Evolutionary conservation across 2,888 invertebrate species (phyloP).

Genomic region (Cryptocheilus praepositus): DNA sequence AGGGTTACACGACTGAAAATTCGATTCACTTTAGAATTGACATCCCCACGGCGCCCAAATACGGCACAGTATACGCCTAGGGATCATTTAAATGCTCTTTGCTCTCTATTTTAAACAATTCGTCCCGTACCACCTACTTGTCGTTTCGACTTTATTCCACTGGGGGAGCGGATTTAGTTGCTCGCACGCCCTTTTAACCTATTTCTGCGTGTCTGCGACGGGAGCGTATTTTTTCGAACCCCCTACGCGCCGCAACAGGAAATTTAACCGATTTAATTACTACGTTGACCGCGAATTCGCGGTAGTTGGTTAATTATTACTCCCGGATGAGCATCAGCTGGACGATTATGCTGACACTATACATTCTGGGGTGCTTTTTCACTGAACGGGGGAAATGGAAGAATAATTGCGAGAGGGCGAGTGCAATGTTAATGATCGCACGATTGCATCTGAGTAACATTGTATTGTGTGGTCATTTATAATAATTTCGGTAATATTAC

Average conservation of each 20-base stretch:
- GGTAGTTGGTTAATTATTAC: too few species aligned
- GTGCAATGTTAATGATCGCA: too few species aligned
- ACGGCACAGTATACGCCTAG: constrained; percentile 49
- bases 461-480: too few species aligned
- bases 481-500: too few species aligned
- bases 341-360: too few species aligned
- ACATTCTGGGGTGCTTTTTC: too few species aligned
- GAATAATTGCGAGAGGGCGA: too few species aligned
- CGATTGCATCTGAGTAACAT: too few species aligned
- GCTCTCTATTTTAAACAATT: constrained; percentile 67
- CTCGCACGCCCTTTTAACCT: constrained; percentile 38
- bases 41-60: constrained; percentile 40
- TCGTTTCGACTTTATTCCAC: too few species aligned
- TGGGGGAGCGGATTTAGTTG: constrained; percentile 25
- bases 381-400: too few species aligned
- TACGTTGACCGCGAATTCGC: constrained; percentile 7
- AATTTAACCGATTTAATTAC: constrained; percentile 13
- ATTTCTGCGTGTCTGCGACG: constrained; percentile 19
- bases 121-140: constrained; percentile 24
- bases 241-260: background rate
- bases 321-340: too few species aligned
- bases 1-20: constrained; percentile 63
- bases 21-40: constrained; percentile 65
- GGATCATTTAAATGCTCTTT: constrained; percentile 68
- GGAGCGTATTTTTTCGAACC: constrained; percentile 9